Conservation (phyloP, 2,797 vertebrate species). For the Mormyrops attenuatus region DNA sequence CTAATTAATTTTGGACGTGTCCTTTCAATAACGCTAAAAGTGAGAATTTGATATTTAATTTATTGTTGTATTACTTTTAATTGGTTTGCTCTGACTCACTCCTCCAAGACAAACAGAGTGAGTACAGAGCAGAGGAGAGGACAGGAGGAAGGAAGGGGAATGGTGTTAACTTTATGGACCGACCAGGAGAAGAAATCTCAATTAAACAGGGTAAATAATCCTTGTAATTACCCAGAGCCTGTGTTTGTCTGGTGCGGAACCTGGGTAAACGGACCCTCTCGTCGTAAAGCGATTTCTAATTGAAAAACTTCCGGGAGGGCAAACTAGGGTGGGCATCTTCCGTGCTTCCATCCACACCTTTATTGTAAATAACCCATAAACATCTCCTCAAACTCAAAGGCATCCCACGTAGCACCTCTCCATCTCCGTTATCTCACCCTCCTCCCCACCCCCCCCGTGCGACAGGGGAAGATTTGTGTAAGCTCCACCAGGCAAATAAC, state of each 20-base stretch:
- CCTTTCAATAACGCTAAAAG: conserved; percentile 12
- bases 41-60: conserved; percentile 17
- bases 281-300: conserved; percentile 68
- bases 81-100: background rate
- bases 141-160: conserved; percentile 49
- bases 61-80: conserved; percentile 3
- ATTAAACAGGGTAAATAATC: conserved; percentile 75
- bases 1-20: conserved; percentile 11
- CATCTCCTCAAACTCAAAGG: conserved; percentile 22
- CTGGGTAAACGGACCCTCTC: conserved; percentile 67
- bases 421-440: conserved; percentile 18
- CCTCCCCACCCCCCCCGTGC: conserved; percentile 2
- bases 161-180: conserved; percentile 69
- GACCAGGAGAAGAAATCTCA: conserved; percentile 63
- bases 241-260: conserved; percentile 63
- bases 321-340: conserved; percentile 9
- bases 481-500: conserved; percentile 14
- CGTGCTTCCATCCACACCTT: background rate
- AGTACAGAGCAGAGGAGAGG: background rate
- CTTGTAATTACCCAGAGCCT: conserved; percentile 67
- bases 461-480: conserved; percentile 23
- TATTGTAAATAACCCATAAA: conserved; percentile 28
- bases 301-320: conserved; percentile 54
- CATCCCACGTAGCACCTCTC: conserved; percentile 4
- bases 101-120: background rate